Evolutionary conservation across 2,113 vertebrate genomes (phyloP).

Genomic region (Abramis brama): DNA sequence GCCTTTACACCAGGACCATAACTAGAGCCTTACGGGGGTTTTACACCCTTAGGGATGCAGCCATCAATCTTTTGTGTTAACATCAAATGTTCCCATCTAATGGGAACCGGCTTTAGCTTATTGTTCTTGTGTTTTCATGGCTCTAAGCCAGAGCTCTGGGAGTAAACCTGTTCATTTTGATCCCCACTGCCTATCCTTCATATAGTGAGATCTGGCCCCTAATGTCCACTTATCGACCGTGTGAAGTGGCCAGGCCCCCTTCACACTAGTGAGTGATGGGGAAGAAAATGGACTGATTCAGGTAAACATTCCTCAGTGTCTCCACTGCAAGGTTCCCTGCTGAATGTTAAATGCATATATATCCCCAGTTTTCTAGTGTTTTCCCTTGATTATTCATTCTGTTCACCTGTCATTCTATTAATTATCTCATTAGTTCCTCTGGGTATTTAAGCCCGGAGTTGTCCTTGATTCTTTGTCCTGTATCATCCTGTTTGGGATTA

Average conservation of each 20-base stretch:
- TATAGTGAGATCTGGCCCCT: slow-evolving; percentile 31
- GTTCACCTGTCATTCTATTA: no score
- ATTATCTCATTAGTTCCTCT: no score
- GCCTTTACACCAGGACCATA: slow-evolving; percentile 10
- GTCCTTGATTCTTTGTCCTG: no score
- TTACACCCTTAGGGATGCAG: slow-evolving; percentile 20
- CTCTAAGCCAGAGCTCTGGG: slow-evolving; percentile 31
- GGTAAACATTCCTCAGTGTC: slow-evolving; percentile 9
- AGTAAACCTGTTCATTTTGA: slow-evolving; percentile 31
- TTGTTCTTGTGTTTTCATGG: slow-evolving; percentile 38
- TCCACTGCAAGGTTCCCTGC: slow-evolving; percentile 12
- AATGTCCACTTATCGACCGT: slow-evolving; percentile 42
- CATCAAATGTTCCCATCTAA: slow-evolving; percentile 38
- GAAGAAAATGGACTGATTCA: slow-evolving; percentile 40
- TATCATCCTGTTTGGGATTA: no score
- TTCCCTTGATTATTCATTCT: no score
- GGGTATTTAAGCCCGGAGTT: no score
- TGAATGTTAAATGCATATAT: neutral
- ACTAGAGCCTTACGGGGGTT: slow-evolving; percentile 1
- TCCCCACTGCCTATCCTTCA: slow-evolving; percentile 29
- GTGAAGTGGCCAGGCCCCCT: slow-evolving; percentile 21
- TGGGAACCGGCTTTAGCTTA: slow-evolving; percentile 32
- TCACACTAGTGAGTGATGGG: slow-evolving; percentile 32
- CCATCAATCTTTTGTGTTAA: slow-evolving; percentile 27
- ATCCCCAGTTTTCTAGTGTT: no score